Base-by-base conservation (phyloP, 2,797 vertebrate genomes). In the Enteromius paludinosus region DNA sequence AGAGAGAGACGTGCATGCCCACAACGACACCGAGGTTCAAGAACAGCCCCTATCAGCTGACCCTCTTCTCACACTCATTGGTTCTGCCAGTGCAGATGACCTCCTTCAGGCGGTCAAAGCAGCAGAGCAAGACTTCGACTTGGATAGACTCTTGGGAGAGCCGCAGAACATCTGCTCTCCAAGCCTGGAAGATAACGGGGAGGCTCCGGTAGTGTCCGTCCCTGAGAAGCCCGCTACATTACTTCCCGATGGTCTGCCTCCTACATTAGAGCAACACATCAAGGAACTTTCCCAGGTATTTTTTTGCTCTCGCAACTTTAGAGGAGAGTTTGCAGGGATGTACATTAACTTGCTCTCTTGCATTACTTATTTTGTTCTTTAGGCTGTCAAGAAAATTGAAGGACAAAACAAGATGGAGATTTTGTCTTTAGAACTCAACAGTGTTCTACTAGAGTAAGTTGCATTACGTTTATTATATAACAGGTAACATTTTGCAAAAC, bases 81-180 rank as follows among this genome's bases (percentile, higher is more conserved):
- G 96, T 78, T 95, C 95, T 0, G 88, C 95, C 81, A 95, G 94
- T 20, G 97, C 97, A 47, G 95, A 91, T 0, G 94, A 96, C 33
- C 92, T 97, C 17, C 95, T 97, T n/a, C 96, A 97, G 86, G 96
- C 96, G 0, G 96, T 96, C 68, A 96, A 92, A 4, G 93, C 95
- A 2, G 92, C 95, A 87, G 96, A 98, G 87, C 95, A 94, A 0
- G 96, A 96, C 17, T 93, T 97, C 0, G 96, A 98, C 77, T 89
- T 96, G 74, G 97, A 97, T 74, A 91, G 92, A 59, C 90, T 98
- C 5, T 91, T 97, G 76, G 95, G 93, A 0, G 93, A 93, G 84
- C 94, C 94, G 86, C 94, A 89, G 0, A 95, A 88, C 83, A 92
- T 92, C 75, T 93, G 92, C 5, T 92, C 92, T 65, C 91, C 92